Conservation (phyloP, 2,113 vertebrate species). For the Aplodontia rufa region DNA sequence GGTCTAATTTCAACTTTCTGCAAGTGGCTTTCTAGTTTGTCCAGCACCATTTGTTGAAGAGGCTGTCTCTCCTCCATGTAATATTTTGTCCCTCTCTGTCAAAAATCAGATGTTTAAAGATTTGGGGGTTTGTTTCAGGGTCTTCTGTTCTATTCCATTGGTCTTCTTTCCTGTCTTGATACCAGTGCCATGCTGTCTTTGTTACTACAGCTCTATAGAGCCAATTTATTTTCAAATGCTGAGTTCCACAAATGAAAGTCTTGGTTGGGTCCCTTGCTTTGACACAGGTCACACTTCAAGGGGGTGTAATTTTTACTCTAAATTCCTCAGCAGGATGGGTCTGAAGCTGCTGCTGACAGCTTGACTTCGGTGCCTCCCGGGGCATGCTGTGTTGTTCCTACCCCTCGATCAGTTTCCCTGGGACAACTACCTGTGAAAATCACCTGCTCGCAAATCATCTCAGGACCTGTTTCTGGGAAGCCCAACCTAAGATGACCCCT, state of each 20-base stretch:
- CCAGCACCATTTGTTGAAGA: too few relatives aligned
- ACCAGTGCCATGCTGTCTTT: too few relatives aligned
- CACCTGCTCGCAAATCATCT: background rate
- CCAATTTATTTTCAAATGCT: too few relatives aligned
- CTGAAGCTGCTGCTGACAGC: background rate
- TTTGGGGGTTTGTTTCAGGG: too few relatives aligned
- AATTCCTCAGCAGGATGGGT: background rate
- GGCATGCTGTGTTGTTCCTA: background rate
- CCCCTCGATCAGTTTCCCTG: background rate
- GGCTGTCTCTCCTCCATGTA: too few relatives aligned
- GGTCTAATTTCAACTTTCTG: too few relatives aligned
- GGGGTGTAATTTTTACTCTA: background rate
- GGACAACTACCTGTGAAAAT: background rate
- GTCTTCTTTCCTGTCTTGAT: too few relatives aligned
- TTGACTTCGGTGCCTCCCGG: fast-evolving
- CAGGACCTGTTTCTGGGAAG: background rate
- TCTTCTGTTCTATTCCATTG: too few relatives aligned
- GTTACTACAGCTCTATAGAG: too few relatives aligned
- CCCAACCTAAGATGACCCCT: background rate
- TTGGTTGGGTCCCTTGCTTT: background rate
- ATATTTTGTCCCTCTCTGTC: too few relatives aligned
- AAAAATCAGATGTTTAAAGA: too few relatives aligned
- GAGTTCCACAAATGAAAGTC: background rate
- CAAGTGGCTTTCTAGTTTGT: too few relatives aligned
- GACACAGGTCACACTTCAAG: background rate